A percentile compares a stretch with the other conserved stretches of the same genome.
phyloP scores from a whole-genome alignment of 35 echinoderm and acorn worm genomes.

The Heliocidaris tuberculata region DNA sequence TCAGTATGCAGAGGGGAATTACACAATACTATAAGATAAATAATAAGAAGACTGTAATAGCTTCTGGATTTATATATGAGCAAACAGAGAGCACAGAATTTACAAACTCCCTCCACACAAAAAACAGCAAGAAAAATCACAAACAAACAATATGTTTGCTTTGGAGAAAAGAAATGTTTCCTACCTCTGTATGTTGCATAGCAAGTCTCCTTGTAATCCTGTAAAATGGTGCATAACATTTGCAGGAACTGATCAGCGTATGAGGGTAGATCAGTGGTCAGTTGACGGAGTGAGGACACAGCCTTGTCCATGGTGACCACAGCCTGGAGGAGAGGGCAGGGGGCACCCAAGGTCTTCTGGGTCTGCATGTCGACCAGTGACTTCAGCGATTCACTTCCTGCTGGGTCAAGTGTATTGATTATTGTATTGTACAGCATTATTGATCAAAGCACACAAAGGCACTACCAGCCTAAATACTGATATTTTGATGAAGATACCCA shows the following conservation, averaged over 20 bases:
- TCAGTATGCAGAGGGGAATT: too few relatives aligned
- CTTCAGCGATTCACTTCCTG: constrained; percentile 81
- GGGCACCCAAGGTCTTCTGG: constrained; percentile 79
- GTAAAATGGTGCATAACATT: constrained; percentile 91
- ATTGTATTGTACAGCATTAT: not conserved
- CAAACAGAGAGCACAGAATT: too few relatives aligned
- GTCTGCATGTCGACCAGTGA: constrained; percentile 66
- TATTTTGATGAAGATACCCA: too few relatives aligned
- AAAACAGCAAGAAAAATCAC: too few relatives aligned
- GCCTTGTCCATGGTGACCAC: constrained; percentile 80
- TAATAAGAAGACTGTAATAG: too few relatives aligned
- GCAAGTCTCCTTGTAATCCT: constrained; percentile 98
- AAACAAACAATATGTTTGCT: too few relatives aligned
- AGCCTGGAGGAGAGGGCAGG: constrained; percentile 69
- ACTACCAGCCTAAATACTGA: too few relatives aligned
- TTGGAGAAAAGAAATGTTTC: not conserved
- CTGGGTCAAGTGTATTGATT: not conserved
- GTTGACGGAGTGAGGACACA: constrained; percentile 69
- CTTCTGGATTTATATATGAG: too few relatives aligned
- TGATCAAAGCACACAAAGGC: not conserved
- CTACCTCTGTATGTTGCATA: constrained; percentile 85
- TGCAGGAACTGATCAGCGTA: constrained; percentile 95
- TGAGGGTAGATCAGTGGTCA: constrained; percentile 82
- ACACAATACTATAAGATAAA: too few relatives aligned
- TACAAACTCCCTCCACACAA: too few relatives aligned